phyloP scores from a whole-genome alignment of 2,113 vertebrate species.

The Pogonocichla stellata region DNA sequence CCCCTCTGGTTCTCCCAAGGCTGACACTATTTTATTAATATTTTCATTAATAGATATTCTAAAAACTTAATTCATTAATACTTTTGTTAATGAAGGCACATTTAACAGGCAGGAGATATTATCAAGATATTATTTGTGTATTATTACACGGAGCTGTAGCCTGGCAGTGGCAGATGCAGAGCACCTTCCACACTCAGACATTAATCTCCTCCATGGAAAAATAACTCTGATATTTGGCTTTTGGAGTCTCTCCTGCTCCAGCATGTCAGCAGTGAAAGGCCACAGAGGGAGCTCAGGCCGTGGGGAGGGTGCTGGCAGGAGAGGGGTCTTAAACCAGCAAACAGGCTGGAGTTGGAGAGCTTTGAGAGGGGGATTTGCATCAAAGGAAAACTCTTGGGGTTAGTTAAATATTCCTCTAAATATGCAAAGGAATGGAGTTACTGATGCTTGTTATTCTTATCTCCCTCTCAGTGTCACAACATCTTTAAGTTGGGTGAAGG shows the following conservation, averaged over 20 bases:
- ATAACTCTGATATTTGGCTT: neutral
- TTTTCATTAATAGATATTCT: neutral
- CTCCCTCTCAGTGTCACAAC: slow-evolving; percentile 44
- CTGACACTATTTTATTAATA: neutral
- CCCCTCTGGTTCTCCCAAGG: neutral
- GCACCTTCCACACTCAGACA: slow-evolving; percentile 2
- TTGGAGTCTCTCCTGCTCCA: neutral
- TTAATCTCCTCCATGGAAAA: slow-evolving; percentile 10
- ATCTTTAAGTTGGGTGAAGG: slow-evolving; percentile 54
- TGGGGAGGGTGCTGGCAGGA: neutral
- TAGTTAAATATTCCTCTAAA: slow-evolving; percentile 56
- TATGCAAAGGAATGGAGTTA: slow-evolving; percentile 41
- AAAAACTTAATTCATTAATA: neutral
- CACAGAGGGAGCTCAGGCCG: neutral
- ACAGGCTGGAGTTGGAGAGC: neutral
- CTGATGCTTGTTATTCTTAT: slow-evolving; percentile 62
- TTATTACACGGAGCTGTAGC: neutral
- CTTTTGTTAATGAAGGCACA: neutral
- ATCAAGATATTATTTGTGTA: neutral
- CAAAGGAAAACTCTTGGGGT: slow-evolving; percentile 4
- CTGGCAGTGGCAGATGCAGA: neutral
- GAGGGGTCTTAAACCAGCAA: neutral
- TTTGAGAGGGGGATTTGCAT: slow-evolving; percentile 40
- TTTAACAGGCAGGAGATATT: neutral
- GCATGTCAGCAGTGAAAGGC: neutral